phyloP scores from a whole-genome alignment of 2,888 invertebrate species.

The Drosophila meridionalis region DNA sequence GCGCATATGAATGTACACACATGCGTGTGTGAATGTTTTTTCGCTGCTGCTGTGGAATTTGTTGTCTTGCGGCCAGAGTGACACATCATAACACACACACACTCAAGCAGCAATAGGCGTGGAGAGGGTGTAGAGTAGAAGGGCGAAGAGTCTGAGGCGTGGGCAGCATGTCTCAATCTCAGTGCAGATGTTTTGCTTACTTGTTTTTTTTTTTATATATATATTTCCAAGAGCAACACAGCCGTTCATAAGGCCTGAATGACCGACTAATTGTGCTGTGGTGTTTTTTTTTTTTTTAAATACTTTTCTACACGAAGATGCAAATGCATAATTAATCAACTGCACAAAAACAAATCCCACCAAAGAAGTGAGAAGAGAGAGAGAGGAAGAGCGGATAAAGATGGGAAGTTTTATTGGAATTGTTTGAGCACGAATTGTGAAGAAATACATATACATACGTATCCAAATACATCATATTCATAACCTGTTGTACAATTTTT shows the following conservation, averaged over 20 bases:
- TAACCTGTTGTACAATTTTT: conserved; percentile 64
- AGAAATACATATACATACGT: conserved; percentile 2
- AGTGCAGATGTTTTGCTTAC: conserved; percentile 62
- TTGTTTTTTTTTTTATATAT: background rate
- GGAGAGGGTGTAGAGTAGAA: conserved; percentile 12
- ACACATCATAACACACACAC: conserved; percentile 54
- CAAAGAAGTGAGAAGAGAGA: conserved; percentile 16
- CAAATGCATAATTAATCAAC: conserved; percentile 47
- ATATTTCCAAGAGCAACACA: conserved; percentile 21
- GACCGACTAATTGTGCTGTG: conserved; percentile 49
- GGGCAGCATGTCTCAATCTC: conserved; percentile 46
- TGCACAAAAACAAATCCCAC: conserved; percentile 24
- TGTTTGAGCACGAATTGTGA: conserved; percentile 31
- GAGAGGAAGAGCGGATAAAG: background rate
- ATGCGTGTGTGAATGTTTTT: conserved; percentile 21
- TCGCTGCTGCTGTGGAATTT: conserved; percentile 55
- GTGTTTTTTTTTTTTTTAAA: conserved; percentile 5
- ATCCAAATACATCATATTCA: conserved; percentile 36
- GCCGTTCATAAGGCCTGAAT: conserved; percentile 26
- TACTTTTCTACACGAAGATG: conserved; percentile 19
- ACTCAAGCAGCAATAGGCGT: background rate
- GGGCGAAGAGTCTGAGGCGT: conserved; percentile 19
- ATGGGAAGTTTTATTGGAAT: conserved; percentile 26
- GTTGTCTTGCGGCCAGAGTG: conserved; percentile 64
- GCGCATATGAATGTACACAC: conserved; percentile 19